Conservation (phyloP, 2,797 vertebrate species). For the Gallinago stenura region DNA sequence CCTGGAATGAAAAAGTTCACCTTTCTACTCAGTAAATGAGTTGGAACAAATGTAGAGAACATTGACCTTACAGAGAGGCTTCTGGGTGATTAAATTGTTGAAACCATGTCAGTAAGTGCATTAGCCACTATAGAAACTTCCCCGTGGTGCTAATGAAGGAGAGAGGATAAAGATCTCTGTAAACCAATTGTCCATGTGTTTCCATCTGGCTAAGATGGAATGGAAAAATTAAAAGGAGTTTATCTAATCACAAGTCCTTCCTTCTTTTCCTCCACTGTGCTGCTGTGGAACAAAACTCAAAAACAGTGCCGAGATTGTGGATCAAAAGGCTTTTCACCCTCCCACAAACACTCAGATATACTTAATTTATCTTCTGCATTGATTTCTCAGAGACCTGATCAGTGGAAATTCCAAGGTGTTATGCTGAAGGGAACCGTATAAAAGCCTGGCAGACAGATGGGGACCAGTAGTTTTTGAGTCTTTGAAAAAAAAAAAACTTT, state of each 20-base stretch:
- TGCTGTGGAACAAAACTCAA: background rate
- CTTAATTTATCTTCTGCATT: conserved; percentile 47
- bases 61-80: conserved; percentile 66
- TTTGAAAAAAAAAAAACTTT: conserved; percentile 48
- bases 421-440: background rate
- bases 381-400: conserved; percentile 18
- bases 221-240: conserved; percentile 54
- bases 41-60: conserved; percentile 71
- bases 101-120: conserved; percentile 70
- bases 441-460: conserved; percentile 43
- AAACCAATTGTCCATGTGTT: conserved; percentile 68
- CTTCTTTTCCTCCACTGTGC: background rate
- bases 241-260: conserved; percentile 18
- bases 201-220: conserved; percentile 52
- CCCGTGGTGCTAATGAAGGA: conserved; percentile 63
- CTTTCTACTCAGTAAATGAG: conserved; percentile 67
- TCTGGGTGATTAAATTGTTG: conserved; percentile 68
- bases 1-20: conserved; percentile 70
- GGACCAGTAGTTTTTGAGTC: background rate
- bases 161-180: conserved; percentile 64
- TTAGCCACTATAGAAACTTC: conserved; percentile 67
- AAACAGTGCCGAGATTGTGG: background rate
- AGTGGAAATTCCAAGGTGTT: conserved; percentile 47
- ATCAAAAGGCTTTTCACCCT: conserved; percentile 8
- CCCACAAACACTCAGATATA: background rate